A percentile compares a stretch with the other conserved stretches of the same genome.
Conservation (phyloP, 2,113 vertebrate genomes). For the Hystrix cristata region DNA sequence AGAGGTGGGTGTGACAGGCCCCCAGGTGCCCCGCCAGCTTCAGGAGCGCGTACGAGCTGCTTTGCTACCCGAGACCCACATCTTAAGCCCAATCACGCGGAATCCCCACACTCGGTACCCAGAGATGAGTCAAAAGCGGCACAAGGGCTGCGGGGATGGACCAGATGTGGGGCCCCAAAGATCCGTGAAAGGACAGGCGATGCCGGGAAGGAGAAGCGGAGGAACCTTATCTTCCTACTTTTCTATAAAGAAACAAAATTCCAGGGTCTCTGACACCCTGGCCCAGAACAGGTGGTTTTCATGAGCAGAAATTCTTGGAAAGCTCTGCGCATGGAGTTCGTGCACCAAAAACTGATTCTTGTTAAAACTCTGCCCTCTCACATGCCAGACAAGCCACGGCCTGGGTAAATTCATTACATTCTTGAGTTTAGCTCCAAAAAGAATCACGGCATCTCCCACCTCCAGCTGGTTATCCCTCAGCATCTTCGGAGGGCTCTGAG, state of each 20-base stretch:
- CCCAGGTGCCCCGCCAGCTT: accelerated
- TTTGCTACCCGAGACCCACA: accelerated
- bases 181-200: not conserved
- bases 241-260: not conserved
- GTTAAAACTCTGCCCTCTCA: not conserved
- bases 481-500: not conserved
- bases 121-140: not conserved
- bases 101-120: not conserved
- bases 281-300: not conserved
- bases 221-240: not conserved
- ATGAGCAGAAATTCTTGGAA: not conserved
- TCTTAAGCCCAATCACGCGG: not conserved
- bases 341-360: not conserved
- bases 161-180: not conserved
- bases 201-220: not conserved
- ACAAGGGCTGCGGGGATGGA: not conserved
- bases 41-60: accelerated
- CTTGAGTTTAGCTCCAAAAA: not conserved
- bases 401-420: not conserved
- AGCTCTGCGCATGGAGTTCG: not conserved
- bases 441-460: not conserved
- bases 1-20: too few relatives aligned
- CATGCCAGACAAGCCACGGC: not conserved
- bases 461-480: not conserved
- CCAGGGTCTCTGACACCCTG: not conserved